Base-by-base conservation (phyloP, 2,113 vertebrate genomes). In the Orientallactaga bullata region DNA sequence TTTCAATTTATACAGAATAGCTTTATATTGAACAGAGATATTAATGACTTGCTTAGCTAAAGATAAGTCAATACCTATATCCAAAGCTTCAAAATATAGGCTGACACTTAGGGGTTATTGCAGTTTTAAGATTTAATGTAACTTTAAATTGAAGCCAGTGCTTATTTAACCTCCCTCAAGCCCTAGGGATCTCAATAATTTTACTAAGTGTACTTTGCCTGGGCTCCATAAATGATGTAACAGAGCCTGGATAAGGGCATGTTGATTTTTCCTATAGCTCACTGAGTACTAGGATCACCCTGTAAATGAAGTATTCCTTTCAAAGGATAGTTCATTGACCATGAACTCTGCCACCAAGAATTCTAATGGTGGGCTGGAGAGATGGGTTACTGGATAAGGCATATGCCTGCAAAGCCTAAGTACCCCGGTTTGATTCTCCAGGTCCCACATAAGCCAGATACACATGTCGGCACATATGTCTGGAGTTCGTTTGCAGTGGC, bases 31-130 rank as follows among this genome's bases (percentile, higher is more conserved):
- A 58, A 77, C 42, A 26, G 58, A 79, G 32, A 37, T 86, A 58
- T 18, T 9, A 11, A 37, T 17, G 16, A 72, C n/a, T 72, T 60
- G 11, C 24, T 60, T 39, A 20, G 16, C 17, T 73, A 30, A 35
- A 85, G 24, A 60, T 2, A 60, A 73, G 24, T 8, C 4, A 47
- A 13, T 58, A 20, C 0, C 10, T 77, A 11, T 3, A 13, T 71
- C 13, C 1, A 61, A 16, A 32, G 2, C 1, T 15, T 73, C 20
- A 32, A 35, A 58, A 32, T 0, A 69, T 28, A 78, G 15, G 10
- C 15, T 78, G 28, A 15, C 6, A n/a, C 9, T 28, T 17, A 16
- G 2, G 21, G 6, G 10, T 0, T 28, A 24, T 21, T 1, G 7
- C 9, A 79, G 28, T 5, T 58, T 5, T 42, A 32, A 32, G 30